Evolutionary conservation across 2,888 invertebrate species (phyloP).

Genomic region (Nephrotoma appendiculata): DNA sequence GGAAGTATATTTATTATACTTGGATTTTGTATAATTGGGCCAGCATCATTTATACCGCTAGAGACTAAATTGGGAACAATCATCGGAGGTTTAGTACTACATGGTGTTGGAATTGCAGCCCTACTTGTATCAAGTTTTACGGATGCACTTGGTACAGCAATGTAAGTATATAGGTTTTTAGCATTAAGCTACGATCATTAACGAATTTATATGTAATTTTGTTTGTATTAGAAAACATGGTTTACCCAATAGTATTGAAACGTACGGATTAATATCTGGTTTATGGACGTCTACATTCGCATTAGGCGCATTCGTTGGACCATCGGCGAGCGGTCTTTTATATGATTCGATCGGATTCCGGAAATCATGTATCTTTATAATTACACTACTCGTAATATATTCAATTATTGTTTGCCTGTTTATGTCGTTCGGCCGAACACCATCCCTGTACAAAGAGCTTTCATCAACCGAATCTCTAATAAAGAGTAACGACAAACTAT

Average conservation of each 20-base stretch:
- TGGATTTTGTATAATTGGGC: slow-evolving; percentile 52
- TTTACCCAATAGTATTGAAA: slow-evolving; percentile 72
- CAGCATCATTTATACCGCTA: slow-evolving; percentile 58
- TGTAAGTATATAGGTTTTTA: slow-evolving; percentile 41
- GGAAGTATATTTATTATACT: slow-evolving; percentile 51
- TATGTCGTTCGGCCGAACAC: slow-evolving; percentile 24
- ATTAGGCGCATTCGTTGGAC: slow-evolving; percentile 73
- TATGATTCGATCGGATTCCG: slow-evolving; percentile 59
- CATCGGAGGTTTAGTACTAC: slow-evolving; percentile 54
- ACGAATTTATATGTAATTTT: background rate
- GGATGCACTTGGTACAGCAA: slow-evolving; percentile 62
- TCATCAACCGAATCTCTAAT: slow-evolving; percentile 23
- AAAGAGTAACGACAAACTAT: slow-evolving; percentile 7
- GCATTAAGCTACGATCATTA: background rate
- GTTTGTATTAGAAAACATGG: slow-evolving; percentile 45
- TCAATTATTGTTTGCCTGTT: slow-evolving; percentile 28
- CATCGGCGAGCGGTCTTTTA: slow-evolving; percentile 58
- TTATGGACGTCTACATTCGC: slow-evolving; percentile 85
- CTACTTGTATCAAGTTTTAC: slow-evolving; percentile 76
- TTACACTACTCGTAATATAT: slow-evolving; percentile 22
- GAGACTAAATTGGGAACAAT: slow-evolving; percentile 50
- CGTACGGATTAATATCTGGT: slow-evolving; percentile 79
- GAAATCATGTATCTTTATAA: slow-evolving; percentile 54
- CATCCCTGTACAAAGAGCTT: slow-evolving; percentile 26
- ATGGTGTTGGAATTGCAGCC: slow-evolving; percentile 72